Conservation (phyloP, 2,797 vertebrate species). For the Karalla daura region DNA sequence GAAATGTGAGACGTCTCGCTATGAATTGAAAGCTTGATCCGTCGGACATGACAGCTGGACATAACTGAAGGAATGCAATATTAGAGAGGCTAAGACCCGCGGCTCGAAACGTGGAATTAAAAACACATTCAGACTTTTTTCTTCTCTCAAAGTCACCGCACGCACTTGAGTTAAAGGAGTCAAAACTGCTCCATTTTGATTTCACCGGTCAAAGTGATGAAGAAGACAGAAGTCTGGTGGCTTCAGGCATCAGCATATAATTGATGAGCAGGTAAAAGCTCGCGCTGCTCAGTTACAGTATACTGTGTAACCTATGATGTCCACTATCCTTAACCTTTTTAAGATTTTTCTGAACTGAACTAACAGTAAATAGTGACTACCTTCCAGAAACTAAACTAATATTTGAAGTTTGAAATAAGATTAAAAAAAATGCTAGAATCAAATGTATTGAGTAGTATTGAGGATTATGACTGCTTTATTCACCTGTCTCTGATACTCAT, state of each 20-base stretch:
- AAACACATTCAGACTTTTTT: constrained; percentile 34
- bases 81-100: constrained; percentile 40
- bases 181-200: constrained; percentile 2
- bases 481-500: too few relatives aligned
- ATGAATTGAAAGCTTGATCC: constrained; percentile 58
- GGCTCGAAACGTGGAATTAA: constrained; percentile 18
- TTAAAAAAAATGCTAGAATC: too few relatives aligned
- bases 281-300: too few relatives aligned
- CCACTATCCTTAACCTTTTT: too few relatives aligned
- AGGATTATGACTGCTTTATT: too few relatives aligned
- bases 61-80: constrained; percentile 53
- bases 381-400: too few relatives aligned
- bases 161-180: constrained; percentile 10
- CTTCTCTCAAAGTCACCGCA: constrained; percentile 17
- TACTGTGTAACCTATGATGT: background rate
- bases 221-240: background rate
- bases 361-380: too few relatives aligned
- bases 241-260: background rate
- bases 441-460: too few relatives aligned
- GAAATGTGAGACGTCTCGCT: constrained; percentile 47
- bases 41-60: constrained; percentile 52
- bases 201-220: constrained; percentile 3
- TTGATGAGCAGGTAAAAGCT: too few relatives aligned
- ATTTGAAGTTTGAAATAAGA: too few relatives aligned
- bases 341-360: too few relatives aligned